Base-by-base conservation (phyloP, 2,888 invertebrate genomes). In the Ochlodes sylvanus region DNA sequence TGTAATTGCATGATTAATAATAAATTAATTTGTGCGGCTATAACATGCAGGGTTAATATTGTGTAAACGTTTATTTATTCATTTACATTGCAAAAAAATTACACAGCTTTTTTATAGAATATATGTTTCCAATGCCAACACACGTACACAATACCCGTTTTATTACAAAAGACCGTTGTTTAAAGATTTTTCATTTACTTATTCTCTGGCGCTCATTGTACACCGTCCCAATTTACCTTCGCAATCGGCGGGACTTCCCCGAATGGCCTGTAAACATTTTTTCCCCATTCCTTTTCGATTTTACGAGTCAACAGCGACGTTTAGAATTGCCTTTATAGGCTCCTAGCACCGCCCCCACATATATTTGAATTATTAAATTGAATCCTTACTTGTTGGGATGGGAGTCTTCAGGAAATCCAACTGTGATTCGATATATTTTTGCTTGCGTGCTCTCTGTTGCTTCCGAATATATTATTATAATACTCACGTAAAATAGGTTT, bases 311-410 rank as follows among this genome's bases (percentile, higher is more conserved):
- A 79, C 79, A 76, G 83, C 75, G 83, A 81, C 80, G 84, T 88
- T 87, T 82, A 80, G 86, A 88, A 88, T 86, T 83, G 86, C 83
- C 80, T 86, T 86, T 86, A 88, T 81, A 77, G 78, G 76, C 82
- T 81, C 83, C 81, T 81, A 80, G 85, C 81, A 80, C 78, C 77
- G 75, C 75, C 79, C 75, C 74, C 72, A 76, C 69, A 71, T 81
- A 77, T 78, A 76, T 75, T 76, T 89, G 87, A 88, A 89, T 89
- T 87, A 89, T 90, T 89, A 85, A 90, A 85, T 81, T 78, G 76
- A 77, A 74, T 71, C 62, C 69, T 14, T 62, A 62, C 61, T 54
- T 54, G 32, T 72, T 75, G 75, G 73, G 74, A n/a, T n/a, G 74
- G 61, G 76, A 68, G 63, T 65, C 70, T 70, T 71, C 69, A 70